Base-by-base conservation (phyloP, 2,113 vertebrate genomes). In the Etheostoma spectabile region DNA sequence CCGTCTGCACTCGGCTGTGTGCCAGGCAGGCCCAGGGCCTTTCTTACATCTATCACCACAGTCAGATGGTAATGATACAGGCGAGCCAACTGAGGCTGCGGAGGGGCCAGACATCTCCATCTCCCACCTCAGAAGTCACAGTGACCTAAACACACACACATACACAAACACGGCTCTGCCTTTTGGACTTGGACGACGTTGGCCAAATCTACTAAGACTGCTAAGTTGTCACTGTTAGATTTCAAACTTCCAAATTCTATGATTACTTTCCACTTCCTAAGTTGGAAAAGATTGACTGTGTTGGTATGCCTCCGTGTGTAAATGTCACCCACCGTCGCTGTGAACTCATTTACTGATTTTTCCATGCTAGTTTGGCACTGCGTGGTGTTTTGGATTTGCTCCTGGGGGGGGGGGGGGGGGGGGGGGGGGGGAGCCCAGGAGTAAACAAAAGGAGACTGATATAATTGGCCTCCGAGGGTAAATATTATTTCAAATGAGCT, bases 381-480 rank as follows among this genome's bases (percentile, higher is more conserved):
- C 18, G 19, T n/a, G 16, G 56, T 27, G 42, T 74, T 72, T 80
- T 77, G 64, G 30, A 66, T 82, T 71, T 52, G 10, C 62, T 74
- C 76, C 65, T 11, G 3, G 27, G 27, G 27, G 1, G 27, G 1
- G 19, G 66, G 64, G 57, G 22, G 16, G 61, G 3, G 27, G 27
- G 27, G 1, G 27, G 1, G 19, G 66, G 64, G 57, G 22, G 16
- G 61, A 72, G 30, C 30, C 64, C 64, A 56, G 74, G 70, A 71
- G 61, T 86, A 76, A 89, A 91, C 74, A 85, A 90, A 68, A 74
- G 64, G n/a, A 83, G 75, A 79, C 53, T 61, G 78, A 64, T 89
- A 62, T 91, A 90, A 92, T 89, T 89, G 76, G 86, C 80, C 69
- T 82, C 85, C 60, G 33, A 80, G 76, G 82, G 60, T 74, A 83